Conservation (phyloP, 2,113 vertebrate species). For the Cryptoleucopteryx plumbea region DNA sequence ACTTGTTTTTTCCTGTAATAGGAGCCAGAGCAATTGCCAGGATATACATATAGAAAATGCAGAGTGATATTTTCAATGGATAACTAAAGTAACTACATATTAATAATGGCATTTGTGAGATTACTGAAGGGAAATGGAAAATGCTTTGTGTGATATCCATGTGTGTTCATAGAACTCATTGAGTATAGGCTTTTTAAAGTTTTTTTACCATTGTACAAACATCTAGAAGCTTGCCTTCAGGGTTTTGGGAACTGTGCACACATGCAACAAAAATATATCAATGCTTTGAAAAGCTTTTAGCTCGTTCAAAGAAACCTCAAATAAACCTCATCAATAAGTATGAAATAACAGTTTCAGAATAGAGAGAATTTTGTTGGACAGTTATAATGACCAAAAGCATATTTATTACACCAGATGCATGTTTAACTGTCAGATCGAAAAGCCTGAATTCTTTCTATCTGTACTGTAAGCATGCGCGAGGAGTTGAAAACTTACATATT, state of each 20-base stretch:
- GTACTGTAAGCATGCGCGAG: neutral
- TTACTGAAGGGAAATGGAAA: neutral
- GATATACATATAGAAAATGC: neutral
- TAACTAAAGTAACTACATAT: neutral
- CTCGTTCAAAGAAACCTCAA: neutral
- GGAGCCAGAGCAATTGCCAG: neutral
- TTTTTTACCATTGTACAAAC: neutral
- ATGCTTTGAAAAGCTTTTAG: neutral
- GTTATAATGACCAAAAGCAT: neutral
- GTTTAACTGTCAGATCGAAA: neutral
- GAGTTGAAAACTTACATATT: neutral
- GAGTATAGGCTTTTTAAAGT: neutral
- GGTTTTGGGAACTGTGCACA: neutral
- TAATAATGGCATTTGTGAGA: neutral
- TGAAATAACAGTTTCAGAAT: neutral
- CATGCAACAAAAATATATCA: neutral
- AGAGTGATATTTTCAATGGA: neutral
- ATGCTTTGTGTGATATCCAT: neutral
- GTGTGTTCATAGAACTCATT: accelerated
- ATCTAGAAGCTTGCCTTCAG: neutral
- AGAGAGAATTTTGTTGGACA: neutral
- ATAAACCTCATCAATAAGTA: neutral
- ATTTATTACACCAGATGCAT: neutral
- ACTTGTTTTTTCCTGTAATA: neutral
- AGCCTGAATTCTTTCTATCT: neutral